Evolutionary conservation across 2,888 invertebrate species (phyloP).

Genomic region (Chymomyza amoena): DNA sequence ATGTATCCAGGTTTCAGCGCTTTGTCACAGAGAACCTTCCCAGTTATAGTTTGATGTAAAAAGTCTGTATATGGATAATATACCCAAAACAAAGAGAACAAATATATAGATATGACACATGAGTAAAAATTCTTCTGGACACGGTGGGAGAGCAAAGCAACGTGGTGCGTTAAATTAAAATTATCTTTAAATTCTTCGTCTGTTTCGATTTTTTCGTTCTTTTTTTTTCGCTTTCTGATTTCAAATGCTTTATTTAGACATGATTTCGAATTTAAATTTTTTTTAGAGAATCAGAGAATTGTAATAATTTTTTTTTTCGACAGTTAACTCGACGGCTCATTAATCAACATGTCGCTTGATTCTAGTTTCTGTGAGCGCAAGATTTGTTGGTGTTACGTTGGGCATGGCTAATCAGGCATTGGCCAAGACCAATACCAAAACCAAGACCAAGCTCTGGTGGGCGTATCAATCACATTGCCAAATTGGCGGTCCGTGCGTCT

Average conservation of each 20-base stretch:
- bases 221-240: background rate
- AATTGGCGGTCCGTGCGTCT: background rate
- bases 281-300: background rate
- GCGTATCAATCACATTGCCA: slow-evolving; percentile 57
- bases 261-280: background rate
- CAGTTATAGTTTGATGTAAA: background rate
- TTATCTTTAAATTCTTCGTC: slow-evolving; percentile 43
- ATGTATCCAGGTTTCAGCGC: background rate
- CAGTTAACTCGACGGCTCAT: slow-evolving; percentile 54
- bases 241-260: background rate
- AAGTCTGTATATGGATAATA: background rate
- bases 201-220: slow-evolving; percentile 3
- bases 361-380: background rate
- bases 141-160: background rate
- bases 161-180: background rate
- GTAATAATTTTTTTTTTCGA: slow-evolving; percentile 35
- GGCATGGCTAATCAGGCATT: slow-evolving; percentile 58
- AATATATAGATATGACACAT: background rate
- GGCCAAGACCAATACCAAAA: slow-evolving; percentile 16
- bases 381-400: slow-evolving; percentile 17
- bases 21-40: too few relatives aligned
- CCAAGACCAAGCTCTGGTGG: slow-evolving; percentile 42
- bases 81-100: background rate
- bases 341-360: slow-evolving; percentile 52
- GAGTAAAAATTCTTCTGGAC: background rate